Base-by-base conservation (phyloP, 2,888 invertebrate species). In the Nomada fabriciana region DNA sequence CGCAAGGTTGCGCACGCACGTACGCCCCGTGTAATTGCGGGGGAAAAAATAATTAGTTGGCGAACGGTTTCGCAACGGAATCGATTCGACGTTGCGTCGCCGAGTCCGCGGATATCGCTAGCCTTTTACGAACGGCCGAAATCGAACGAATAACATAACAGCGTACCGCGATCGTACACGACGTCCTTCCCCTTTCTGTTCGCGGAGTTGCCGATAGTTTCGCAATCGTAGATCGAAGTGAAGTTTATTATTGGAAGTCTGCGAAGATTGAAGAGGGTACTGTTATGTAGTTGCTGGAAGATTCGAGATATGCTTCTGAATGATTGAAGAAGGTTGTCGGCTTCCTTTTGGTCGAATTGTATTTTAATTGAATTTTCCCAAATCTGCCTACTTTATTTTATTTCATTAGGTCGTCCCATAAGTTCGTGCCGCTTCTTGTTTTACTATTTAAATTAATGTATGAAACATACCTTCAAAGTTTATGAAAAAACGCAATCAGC, bases 41-140 rank as follows among this genome's bases (percentile, higher is more conserved):
- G 75, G 47, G 53, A 53, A 84, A 83, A 82, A 82, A 85, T 85
- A 85, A 85, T 76, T 85, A 74, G 74, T 59, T 52, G 67, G 25
- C 29, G 59, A 20, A 43, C 50, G 70, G 74, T 85, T 79, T 85
- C 85, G 78, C 67, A 82, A 76, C 18, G 57, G 72, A 76, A 72
- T 76, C 70, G 74, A 80, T 80, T 60, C 78, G 61, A 72, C 57
- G 71, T 65, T 69, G 71, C 55, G 83, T 47, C 70, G 29, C 4
- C 55, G n/a, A 59, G 83, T 55, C 42, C 67, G 25, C 61, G 42
- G 74, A 43, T 59, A 55, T 42, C n/a, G 63, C 59, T 52, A 53
- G 64, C 82, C 76, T 82, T 82, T 82, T 82, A 82, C 82, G 71
- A 75, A 47, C 43, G n/a, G 7, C 50, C 20, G 52, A 61, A 81